phyloP scores from a whole-genome alignment of 2,888 invertebrate genomes.

The Drosophila anceps region DNA sequence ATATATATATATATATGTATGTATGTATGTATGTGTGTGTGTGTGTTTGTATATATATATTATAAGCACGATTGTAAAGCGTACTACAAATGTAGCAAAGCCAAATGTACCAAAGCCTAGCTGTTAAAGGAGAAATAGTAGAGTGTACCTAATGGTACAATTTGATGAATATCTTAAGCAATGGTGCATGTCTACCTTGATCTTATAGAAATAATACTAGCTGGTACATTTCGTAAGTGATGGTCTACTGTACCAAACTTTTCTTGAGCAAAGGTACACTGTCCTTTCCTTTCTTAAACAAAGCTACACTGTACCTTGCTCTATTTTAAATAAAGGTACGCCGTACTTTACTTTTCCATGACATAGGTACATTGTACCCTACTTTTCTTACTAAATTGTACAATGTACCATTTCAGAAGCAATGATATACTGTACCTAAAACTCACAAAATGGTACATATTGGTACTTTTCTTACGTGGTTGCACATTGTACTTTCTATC shows the following conservation, averaged over 20 bases:
- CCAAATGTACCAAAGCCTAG: background rate
- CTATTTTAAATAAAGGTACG: background rate
- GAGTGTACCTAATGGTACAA: background rate
- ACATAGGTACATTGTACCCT: no score
- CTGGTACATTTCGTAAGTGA: no score
- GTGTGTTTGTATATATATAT: conserved; percentile 30
- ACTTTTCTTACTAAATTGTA: background rate
- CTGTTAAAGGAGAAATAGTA: background rate
- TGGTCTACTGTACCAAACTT: background rate
- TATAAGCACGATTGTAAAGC: conserved; percentile 6
- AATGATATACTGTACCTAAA: background rate
- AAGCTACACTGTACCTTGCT: background rate
- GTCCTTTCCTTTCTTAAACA: background rate
- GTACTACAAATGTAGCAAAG: background rate
- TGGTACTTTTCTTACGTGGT: no score
- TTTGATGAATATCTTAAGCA: background rate
- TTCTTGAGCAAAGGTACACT: background rate
- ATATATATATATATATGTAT: conserved; percentile 38
- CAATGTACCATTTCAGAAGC: background rate
- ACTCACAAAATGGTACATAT: no score
- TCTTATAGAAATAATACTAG: background rate
- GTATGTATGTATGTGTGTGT: no score
- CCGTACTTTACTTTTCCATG: no score
- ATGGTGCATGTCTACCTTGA: background rate
- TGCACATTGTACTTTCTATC: no score